phyloP scores from a whole-genome alignment of 1,140 invertebrate genomes.

The Druon quercuslanigerum region DNA sequence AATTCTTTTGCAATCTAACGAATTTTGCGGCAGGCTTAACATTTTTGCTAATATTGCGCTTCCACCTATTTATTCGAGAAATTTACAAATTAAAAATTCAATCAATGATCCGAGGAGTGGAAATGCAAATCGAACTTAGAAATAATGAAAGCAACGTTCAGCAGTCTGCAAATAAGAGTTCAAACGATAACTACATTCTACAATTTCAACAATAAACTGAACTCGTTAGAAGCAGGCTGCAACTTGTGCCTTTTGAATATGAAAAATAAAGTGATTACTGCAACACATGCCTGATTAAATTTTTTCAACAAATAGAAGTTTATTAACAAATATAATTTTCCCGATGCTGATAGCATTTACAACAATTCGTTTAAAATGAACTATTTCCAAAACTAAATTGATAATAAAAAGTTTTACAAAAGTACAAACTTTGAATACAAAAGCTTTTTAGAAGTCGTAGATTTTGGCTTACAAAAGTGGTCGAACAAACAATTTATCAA shows the following conservation, averaged over 20 bases:
- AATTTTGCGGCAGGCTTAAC: too few species aligned
- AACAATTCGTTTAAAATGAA: not conserved
- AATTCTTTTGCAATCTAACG: too few species aligned
- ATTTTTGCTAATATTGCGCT: too few species aligned
- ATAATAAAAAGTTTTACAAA: not conserved
- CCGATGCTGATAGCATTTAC: conserved; percentile 21
- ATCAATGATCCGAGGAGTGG: too few species aligned
- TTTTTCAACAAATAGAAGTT: conserved; percentile 48
- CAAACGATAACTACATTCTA: not conserved
- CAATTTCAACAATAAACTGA: not conserved
- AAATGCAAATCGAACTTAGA: too few species aligned
- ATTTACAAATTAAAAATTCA: too few species aligned
- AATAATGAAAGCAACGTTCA: too few species aligned
- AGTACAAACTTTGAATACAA: not conserved
- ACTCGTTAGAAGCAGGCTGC: not conserved
- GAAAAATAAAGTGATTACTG: conserved; percentile 41
- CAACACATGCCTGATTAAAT: conserved; percentile 46
- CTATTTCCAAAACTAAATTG: conserved; percentile 18
- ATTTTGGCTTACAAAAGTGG: not conserved
- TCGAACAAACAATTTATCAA: not conserved
- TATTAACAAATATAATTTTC: conserved; percentile 40
- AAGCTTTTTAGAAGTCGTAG: not conserved
- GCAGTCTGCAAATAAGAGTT: too few species aligned
- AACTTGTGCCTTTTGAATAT: conserved; percentile 8
- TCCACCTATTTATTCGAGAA: too few species aligned